A percentile compares a stretch with the other conserved stretches of the same genome.
These are phyloP conservation scores for Bombus haemorrhoidalis DNA, from an alignment of 1,140 invertebrate species.

Conservation along the genomic window DNA sequence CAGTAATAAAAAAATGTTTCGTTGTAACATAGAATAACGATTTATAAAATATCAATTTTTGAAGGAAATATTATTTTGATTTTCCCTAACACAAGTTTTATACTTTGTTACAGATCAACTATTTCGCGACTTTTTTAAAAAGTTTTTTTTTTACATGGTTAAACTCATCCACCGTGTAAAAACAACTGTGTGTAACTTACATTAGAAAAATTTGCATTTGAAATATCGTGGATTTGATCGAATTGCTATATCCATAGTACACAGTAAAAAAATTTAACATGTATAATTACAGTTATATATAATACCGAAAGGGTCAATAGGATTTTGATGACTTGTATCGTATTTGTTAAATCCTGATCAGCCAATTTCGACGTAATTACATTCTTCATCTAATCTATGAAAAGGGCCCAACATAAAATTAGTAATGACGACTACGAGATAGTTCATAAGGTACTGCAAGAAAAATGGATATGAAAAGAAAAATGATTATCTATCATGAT, in stretches of 20 bases:
- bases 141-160: too few relatives aligned
- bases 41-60: too few relatives aligned
- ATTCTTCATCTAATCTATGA: neutral
- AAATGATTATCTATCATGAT: neutral
- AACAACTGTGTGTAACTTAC: too few relatives aligned
- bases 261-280: neutral
- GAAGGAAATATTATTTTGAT: too few relatives aligned
- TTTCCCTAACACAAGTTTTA: too few relatives aligned
- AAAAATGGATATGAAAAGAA: slow-evolving; percentile 1
- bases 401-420: neutral
- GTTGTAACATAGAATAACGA: too few relatives aligned
- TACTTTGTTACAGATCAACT: too few relatives aligned
- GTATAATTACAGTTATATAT: neutral
- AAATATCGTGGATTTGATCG: too few relatives aligned
- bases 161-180: too few relatives aligned
- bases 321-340: neutral
- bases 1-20: too few relatives aligned
- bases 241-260: too few relatives aligned
- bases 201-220: neutral
- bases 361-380: neutral
- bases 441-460: neutral
- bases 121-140: too few relatives aligned
- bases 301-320: neutral
- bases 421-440: neutral
- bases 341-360: neutral